A percentile compares a stretch with the other conserved stretches of the same genome.
Evolutionary conservation across 2,888 invertebrate genomes (phyloP).

Genomic region (Parnassius mnemosyne): DNA sequence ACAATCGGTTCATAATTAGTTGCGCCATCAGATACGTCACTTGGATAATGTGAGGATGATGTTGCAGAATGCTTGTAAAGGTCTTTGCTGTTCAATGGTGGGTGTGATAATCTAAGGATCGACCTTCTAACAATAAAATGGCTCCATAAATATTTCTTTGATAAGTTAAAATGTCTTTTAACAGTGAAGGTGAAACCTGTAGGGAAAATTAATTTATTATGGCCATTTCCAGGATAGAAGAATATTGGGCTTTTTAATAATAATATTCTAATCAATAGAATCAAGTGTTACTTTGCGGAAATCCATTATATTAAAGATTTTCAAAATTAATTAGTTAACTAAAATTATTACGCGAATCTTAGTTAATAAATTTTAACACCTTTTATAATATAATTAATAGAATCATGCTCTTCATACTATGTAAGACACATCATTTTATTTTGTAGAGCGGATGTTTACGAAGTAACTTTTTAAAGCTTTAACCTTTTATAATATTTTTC

Average conservation of each 20-base stretch:
- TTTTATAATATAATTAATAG: no score
- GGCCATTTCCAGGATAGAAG: background rate
- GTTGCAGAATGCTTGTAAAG: constrained; percentile 27
- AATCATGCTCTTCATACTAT: no score
- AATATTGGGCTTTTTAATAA: background rate
- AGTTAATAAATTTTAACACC: no score
- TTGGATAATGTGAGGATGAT: constrained; percentile 36
- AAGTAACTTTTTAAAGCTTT: no score
- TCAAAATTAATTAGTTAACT: no score
- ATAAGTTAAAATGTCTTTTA: background rate
- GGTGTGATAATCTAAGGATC: constrained; percentile 7
- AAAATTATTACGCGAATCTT: no score
- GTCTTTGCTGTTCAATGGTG: constrained; percentile 4
- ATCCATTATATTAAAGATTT: no score
- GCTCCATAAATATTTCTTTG: background rate
- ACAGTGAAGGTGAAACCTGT: background rate
- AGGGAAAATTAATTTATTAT: background rate
- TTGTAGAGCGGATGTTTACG: no score
- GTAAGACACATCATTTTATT: no score
- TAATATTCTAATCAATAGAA: no score
- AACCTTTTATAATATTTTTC: no score
- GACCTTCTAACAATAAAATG: background rate
- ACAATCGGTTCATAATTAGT: constrained; percentile 36
- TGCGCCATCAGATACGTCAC: constrained; percentile 39
- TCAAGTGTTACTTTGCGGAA: no score